Evolutionary conservation across 1,140 invertebrate species (phyloP).

Genomic region (Frieseomelitta varia): DNA sequence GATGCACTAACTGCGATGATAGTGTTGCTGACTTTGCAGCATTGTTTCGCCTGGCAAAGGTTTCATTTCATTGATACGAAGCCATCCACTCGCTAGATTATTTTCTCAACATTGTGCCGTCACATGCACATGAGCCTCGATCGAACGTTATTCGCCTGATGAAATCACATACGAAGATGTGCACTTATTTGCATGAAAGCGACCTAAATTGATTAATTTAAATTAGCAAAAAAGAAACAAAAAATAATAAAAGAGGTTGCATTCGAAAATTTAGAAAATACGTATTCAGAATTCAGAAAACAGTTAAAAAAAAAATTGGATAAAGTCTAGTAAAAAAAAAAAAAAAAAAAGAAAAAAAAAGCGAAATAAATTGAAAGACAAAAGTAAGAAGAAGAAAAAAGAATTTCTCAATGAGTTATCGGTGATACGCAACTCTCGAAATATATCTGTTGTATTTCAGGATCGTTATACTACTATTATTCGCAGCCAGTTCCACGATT

Average conservation of each 20-base stretch:
- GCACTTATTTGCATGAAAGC: too few species aligned
- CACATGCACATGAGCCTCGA: slow-evolving; percentile 6
- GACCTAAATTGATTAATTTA: neutral
- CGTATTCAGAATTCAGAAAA: neutral
- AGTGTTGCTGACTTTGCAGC: neutral
- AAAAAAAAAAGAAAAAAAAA: neutral
- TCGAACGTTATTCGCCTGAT: neutral
- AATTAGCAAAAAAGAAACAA: too few species aligned
- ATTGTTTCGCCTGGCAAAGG: neutral
- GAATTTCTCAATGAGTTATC: neutral
- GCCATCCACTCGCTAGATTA: slow-evolving; percentile 21
- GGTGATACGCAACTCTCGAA: slow-evolving; percentile 59
- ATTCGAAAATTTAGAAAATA: neutral
- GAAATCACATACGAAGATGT: neutral
- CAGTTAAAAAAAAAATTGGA: neutral
- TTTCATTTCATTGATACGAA: slow-evolving; percentile 20
- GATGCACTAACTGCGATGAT: neutral
- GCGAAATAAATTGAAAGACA: neutral
- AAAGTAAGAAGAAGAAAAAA: neutral
- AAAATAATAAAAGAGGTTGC: neutral
- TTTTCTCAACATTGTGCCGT: neutral
- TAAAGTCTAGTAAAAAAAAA: neutral
- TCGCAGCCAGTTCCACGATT: slow-evolving; percentile 81
- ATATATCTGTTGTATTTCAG: slow-evolving; percentile 70
- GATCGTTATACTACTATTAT: slow-evolving; percentile 80